A percentile compares a stretch with the other conserved stretches of the same genome.
Evolutionary conservation across 1,140 invertebrate species (phyloP).

Genomic region (Aphis gossypii): DNA sequence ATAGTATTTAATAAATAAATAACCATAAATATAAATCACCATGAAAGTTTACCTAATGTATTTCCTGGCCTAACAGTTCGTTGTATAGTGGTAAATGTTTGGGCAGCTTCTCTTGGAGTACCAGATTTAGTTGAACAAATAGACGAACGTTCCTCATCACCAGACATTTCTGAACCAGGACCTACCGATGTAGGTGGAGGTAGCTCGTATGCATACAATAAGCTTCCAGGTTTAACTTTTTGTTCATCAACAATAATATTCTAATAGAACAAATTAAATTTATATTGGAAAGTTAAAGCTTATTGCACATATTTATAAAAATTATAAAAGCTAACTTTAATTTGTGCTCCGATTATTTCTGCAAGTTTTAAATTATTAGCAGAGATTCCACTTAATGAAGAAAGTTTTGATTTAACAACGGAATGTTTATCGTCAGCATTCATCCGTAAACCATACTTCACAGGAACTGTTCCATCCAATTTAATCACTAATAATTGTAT

Average conservation of each 20-base stretch:
- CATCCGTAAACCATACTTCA: constrained; percentile 81
- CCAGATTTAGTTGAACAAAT: constrained; percentile 60
- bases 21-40: background rate
- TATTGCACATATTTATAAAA: background rate
- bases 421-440: constrained; percentile 81
- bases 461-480: constrained; percentile 79
- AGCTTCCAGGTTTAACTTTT: constrained; percentile 65
- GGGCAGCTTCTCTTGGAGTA: constrained; percentile 63
- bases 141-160: constrained; percentile 62
- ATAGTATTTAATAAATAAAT: too few species aligned
- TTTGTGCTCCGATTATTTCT: constrained; percentile 73
- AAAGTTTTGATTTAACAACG: constrained; percentile 75
- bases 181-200: constrained; percentile 62
- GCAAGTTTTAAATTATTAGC: constrained; percentile 73
- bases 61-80: constrained; percentile 62
- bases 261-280: constrained; percentile 63
- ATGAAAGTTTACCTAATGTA: constrained; percentile 22
- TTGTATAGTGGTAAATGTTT: constrained; percentile 66
- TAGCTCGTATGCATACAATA: constrained; percentile 68
- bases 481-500: constrained; percentile 70
- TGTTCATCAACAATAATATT: constrained; percentile 66
- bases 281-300: constrained; percentile 59
- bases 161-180: constrained; percentile 58
- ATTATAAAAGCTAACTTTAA: constrained; percentile 66
- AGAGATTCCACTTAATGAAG: constrained; percentile 71